Evolutionary conservation across 2,797 vertebrate genomes (phyloP), one percentile per base, ranked within the genome.

Genomic region (Anguilla megastoma): DNA sequence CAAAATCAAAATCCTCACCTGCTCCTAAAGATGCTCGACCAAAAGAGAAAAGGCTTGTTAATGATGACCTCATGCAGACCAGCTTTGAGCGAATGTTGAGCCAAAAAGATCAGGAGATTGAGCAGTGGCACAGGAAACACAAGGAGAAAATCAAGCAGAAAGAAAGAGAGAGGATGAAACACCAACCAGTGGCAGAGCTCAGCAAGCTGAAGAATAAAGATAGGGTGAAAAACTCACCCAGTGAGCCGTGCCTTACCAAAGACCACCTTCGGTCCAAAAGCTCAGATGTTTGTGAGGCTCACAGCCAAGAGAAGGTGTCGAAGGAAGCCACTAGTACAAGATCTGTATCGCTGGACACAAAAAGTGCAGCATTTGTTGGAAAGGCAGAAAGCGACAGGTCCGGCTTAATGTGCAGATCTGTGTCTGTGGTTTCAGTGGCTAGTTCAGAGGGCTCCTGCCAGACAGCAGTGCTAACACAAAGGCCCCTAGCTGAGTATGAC

Each of bases 21-120:
- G 92, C 95, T 24, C 86, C 94, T 0, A 97, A 98, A 92, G 98
- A 99, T 74, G 33, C 90, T 89, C 97, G 97, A 87, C 98, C 98
- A 85, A 99, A 98, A 94, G 98, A 99, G 89, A 99, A 99, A 89
- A 95, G 98, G 74, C 93, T 99, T 10, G 98, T 99, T 50, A 99
- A 99, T 0, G 98, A 99, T 83, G 99, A 99, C 93, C 94, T 99
- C 91, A 99, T 99, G 99, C 98, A 99, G 94, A 99, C 99, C 80
- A 99, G 99, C 94, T 99, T 99, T 36, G 99, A 99, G 95, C 96
- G 98, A 89, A 99, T 99, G 99, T 97, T 99, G 86, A 99, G 99
- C 91, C 95, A 99, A 86, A 99, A 99, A 93, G 99, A 99, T 92
- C 95, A 98, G 91, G 99, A 99, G 94, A 99, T 99, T 89, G 99